Percentiles rank a stretch among this genome's conserved stretches.
phyloP scores from a whole-genome alignment of 1,140 invertebrate species.

The Helicoverpa armigera region DNA sequence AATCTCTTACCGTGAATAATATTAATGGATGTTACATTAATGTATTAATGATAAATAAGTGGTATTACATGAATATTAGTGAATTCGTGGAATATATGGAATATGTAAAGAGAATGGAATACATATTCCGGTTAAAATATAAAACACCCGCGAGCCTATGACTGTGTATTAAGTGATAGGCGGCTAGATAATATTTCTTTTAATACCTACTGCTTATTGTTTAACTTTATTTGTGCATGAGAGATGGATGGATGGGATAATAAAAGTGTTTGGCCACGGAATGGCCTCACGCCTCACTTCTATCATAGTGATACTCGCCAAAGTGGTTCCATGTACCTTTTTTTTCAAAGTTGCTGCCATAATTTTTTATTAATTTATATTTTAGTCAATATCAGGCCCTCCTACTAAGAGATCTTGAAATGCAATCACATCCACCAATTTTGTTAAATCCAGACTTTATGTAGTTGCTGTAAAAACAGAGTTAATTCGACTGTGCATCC shows the following conservation, averaged over 20 bases:
- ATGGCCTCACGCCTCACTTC: too few relatives aligned
- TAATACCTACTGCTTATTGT: too few relatives aligned
- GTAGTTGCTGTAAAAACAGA: constrained; percentile 3
- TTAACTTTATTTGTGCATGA: too few relatives aligned
- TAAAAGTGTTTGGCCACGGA: too few relatives aligned
- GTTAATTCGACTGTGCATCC: not conserved
- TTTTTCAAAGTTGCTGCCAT: too few relatives aligned
- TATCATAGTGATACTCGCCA: too few relatives aligned
- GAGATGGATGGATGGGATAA: too few relatives aligned
- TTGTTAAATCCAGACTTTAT: not conserved
- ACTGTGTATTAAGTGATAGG: constrained; percentile 26
- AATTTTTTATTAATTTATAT: too few relatives aligned
- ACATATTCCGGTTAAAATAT: constrained; percentile 58
- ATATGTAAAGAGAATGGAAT: constrained; percentile 60
- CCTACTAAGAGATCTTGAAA: too few relatives aligned
- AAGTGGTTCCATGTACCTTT: too few relatives aligned
- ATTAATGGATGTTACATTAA: constrained; percentile 23
- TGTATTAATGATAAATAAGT: constrained; percentile 38
- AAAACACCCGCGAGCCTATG: constrained; percentile 51
- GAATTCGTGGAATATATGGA: constrained; percentile 52
- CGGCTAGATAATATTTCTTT: not conserved
- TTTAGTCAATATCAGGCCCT: too few relatives aligned
- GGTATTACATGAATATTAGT: constrained; percentile 55
- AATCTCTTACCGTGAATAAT: constrained; percentile 7
- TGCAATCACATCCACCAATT: too few relatives aligned